Base-by-base conservation (phyloP, 30 jellyfish, hydroid and myxozoan genomes). In the Aurelia sp. region DNA sequence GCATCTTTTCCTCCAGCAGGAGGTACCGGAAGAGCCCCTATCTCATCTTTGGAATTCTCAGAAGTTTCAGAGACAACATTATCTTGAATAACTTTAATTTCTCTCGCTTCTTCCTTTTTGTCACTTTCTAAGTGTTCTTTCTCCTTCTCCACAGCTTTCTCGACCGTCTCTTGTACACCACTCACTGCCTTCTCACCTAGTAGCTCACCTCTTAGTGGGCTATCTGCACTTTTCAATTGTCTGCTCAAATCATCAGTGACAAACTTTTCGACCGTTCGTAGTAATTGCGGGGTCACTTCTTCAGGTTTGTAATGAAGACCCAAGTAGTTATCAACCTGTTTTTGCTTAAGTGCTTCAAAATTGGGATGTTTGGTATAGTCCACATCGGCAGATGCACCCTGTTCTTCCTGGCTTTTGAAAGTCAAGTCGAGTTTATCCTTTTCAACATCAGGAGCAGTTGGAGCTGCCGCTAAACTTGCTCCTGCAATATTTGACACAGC, bases 1-100 rank as follows among this genome's bases (percentile, higher is more conserved):
- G 55, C 52, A 12, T 61, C 86, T 7, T 76, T 76, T 11, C 86
- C 76, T 35, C 86, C 86, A 21, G 86, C 86, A 35, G 86, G 86
- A 15, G 86, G 86, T 8, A 76, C 63, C 44, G 86, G 86, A 51
- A 19, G 63, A 10, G 71, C 3, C 4, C 48, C 68, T 17, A 19
- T 58, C 12, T 57, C 78, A n/a, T 1, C 75, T 41, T 59, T 76
- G 55, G 67, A 51, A 18, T 52, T 0, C 11, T 13, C 15, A 11
- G 63, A 51, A 18, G 18, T 55, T 4, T 13, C 15, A 1, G 40
- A 31, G 11, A 20, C 63, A 52, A 31, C 62, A 53, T 4, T 23
- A 18, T 44, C 55, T 44, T 44, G 55, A 44, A 44, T 44, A 4
- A 44, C 55, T 10, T 44, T 44, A 44, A 44, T 44, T 44, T 44